Conservation (phyloP, 2,888 invertebrate species). For the Sympetrum striolatum region DNA sequence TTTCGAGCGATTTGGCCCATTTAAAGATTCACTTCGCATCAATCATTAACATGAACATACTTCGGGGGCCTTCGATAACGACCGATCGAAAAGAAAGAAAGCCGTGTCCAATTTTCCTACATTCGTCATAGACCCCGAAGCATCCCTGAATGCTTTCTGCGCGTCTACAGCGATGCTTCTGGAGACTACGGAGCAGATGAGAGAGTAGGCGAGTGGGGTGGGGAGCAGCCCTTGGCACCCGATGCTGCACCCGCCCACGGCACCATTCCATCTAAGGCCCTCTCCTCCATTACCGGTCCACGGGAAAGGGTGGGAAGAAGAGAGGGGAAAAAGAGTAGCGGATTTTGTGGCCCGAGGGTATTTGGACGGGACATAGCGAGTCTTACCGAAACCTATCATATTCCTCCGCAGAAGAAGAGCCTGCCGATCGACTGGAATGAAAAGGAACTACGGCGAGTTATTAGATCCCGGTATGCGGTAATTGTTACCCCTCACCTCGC, state of each 20-base stretch:
- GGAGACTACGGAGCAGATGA: too few relatives aligned
- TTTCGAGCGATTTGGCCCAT: too few relatives aligned
- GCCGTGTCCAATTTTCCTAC: too few relatives aligned
- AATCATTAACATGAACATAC: too few relatives aligned
- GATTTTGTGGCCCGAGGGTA: background rate
- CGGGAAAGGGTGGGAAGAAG: background rate
- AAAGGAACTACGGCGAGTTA: background rate
- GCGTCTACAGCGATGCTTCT: too few relatives aligned
- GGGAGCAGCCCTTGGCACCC: background rate
- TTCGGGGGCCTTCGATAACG: too few relatives aligned
- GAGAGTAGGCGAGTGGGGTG: background rate
- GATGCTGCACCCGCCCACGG: constrained; percentile 30
- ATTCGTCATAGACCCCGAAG: too few relatives aligned
- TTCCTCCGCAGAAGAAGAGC: background rate
- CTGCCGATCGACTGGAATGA: background rate
- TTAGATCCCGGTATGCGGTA: background rate
- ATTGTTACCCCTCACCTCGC: background rate
- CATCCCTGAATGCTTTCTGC: too few relatives aligned
- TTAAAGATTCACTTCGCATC: too few relatives aligned
- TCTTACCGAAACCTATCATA: background rate
- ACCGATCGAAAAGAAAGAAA: too few relatives aligned
- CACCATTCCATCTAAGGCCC: background rate
- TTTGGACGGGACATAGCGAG: background rate
- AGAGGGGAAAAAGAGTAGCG: background rate
- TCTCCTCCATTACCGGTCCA: constrained; percentile 25